Evolutionary conservation across 2,113 vertebrate species (phyloP), one percentile per base, ranked within the genome.

Genomic region (Glareola pratincola): DNA sequence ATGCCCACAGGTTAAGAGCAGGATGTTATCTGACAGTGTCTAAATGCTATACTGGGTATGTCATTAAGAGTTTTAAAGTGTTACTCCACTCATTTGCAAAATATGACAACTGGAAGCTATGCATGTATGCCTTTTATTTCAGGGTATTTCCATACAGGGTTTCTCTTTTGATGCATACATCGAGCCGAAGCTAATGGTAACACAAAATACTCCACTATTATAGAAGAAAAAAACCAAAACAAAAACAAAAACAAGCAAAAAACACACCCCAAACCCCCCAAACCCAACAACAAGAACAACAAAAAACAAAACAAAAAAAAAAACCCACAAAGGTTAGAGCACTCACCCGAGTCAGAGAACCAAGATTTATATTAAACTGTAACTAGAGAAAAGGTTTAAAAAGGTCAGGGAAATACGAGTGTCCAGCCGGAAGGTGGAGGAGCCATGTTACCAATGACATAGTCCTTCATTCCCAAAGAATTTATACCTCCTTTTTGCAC

Each of bases 351-450:
- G 37, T 39, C 20, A 81, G 23, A 22, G 3, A 48, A 45, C 4
- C 8, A 82, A 59, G 9, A 11, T 59, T 82, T 81, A 6, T 72
- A 2, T 78, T 36, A 9, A 85, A 59, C 2, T 27, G 1, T 27
- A 76, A 43, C 1, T 8, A 11, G 5, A 0, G 0, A 87, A 82
- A 93, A 43, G 0, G 1, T 32, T 36, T 32, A 66, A 80, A 66
- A 67, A 26, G 0, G 10, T 77, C 41, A 74, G 22, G 59, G 43
- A 50, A 74, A 80, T 10, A 45, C 0, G 0, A 56, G 12, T 26
- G 4, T 8, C 4, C 16, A 66, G 9, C 10, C 41, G 39, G 19
- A 77, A 81, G 7, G 5, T 21, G 17, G 26, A 68, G 16, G 10
- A 83, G 4, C 1, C 7, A 34, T 53, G 6, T 50, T 74, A 18